A percentile compares a stretch with the other conserved stretches of the same genome.
phyloP scores from a whole-genome alignment of 2,797 vertebrate species.

The Pogonophryne albipinna region DNA sequence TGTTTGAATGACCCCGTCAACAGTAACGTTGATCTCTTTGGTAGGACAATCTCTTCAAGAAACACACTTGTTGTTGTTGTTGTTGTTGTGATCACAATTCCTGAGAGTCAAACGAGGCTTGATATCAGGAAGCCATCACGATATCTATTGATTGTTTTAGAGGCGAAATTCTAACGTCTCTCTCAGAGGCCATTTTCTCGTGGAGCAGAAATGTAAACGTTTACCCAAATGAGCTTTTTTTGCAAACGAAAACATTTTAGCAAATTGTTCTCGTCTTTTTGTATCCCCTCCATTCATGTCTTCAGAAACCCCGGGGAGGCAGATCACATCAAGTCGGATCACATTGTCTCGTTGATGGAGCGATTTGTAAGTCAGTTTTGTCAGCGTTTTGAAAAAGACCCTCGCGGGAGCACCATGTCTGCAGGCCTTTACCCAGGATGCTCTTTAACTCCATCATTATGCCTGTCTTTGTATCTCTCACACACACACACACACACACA shows the following conservation, averaged over 20 bases:
- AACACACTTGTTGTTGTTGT: too few species aligned
- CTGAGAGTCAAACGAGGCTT: slow-evolving; percentile 4
- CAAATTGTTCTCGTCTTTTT: slow-evolving; percentile 49
- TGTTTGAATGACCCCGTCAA: too few species aligned
- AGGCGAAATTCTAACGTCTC: neutral
- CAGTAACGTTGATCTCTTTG: neutral
- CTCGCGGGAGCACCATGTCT: slow-evolving; percentile 43
- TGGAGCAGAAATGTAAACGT: slow-evolving; percentile 27
- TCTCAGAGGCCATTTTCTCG: neutral
- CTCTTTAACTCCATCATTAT: slow-evolving; percentile 61
- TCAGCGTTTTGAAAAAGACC: slow-evolving; percentile 51
- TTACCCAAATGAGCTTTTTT: slow-evolving; percentile 1
- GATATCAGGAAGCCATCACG: neutral
- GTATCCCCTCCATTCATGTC: neutral
- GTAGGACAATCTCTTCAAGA: too few species aligned
- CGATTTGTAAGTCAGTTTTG: slow-evolving; percentile 65
- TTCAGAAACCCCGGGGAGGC: slow-evolving; percentile 18
- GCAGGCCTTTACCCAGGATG: slow-evolving; percentile 58
- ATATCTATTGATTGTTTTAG: neutral
- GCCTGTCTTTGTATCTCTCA: neutral
- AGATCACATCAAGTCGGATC: slow-evolving; percentile 50
- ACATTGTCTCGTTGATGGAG: slow-evolving; percentile 62
- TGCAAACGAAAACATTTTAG: slow-evolving; percentile 19
- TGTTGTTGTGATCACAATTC: neutral
- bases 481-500: neutral